Evolutionary conservation across 2,113 vertebrate species (phyloP).

Genomic region (Phaethon lepturus): DNA sequence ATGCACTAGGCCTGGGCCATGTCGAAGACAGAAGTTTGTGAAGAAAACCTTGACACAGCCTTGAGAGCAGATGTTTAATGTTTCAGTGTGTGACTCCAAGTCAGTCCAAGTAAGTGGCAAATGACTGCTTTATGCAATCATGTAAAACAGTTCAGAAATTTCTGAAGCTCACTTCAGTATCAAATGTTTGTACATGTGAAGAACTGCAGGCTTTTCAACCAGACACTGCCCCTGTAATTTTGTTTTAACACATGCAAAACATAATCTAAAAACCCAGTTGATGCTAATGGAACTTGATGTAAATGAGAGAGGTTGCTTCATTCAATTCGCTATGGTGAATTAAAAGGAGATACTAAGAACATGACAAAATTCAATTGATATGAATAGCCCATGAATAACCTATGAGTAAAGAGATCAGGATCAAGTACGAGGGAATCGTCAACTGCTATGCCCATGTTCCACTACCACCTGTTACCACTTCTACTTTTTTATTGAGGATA

Average conservation of each 20-base stretch:
- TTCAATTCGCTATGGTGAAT: neutral
- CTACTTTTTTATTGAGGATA: neutral
- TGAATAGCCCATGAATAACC: neutral
- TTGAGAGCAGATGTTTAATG: neutral
- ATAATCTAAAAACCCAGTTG: neutral
- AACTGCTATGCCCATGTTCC: neutral
- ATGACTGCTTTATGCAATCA: neutral
- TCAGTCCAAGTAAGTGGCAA: neutral
- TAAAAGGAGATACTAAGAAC: neutral
- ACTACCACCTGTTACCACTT: too few species aligned
- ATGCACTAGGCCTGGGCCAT: neutral
- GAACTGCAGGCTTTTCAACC: neutral
- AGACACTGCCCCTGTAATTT: constrained; percentile 1
- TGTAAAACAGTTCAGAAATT: neutral
- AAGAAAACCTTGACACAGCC: neutral
- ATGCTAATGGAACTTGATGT: neutral
- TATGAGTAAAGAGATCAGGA: neutral
- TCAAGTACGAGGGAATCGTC: neutral
- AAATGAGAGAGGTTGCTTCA: neutral
- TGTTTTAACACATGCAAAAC: constrained; percentile 4
- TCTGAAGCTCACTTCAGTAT: neutral
- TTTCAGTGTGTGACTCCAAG: neutral
- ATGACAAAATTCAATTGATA: neutral
- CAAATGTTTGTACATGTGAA: neutral
- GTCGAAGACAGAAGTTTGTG: neutral